Percentiles rank a stretch among this genome's conserved stretches.
phyloP scores from a whole-genome alignment of 2,888 invertebrate species.

The Trachelus troglodyta region DNA sequence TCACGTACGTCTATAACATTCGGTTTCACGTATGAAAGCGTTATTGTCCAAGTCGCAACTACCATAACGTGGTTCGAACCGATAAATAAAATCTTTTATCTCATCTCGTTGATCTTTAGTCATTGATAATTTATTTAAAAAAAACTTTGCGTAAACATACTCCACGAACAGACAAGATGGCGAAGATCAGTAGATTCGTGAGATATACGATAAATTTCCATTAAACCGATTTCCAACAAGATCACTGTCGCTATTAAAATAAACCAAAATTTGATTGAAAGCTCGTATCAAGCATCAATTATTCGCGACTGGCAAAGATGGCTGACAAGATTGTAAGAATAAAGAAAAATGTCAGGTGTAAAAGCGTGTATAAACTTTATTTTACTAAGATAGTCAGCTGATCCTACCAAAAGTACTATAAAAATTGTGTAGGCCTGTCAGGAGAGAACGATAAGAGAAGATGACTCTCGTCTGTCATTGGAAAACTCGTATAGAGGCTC shows the following conservation, averaged over 20 bases:
- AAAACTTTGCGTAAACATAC: too few relatives aligned
- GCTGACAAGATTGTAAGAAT: too few relatives aligned
- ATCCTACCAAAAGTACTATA: too few relatives aligned
- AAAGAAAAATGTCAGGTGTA: too few relatives aligned
- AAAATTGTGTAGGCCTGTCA: too few relatives aligned
- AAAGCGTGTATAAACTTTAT: too few relatives aligned
- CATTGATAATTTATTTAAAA: background rate
- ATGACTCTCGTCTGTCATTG: background rate
- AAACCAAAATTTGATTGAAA: too few relatives aligned
- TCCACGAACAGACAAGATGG: too few relatives aligned
- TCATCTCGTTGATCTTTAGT: background rate
- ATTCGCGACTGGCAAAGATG: too few relatives aligned
- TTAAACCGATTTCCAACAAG: background rate
- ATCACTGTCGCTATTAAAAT: background rate
- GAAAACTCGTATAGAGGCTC: background rate
- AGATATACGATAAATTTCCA: background rate
- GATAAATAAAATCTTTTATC: background rate
- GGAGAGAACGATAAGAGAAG: background rate
- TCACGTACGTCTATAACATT: background rate
- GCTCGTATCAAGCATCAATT: too few relatives aligned
- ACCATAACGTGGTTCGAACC: background rate
- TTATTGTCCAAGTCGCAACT: background rate
- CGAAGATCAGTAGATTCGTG: background rate
- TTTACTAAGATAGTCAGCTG: too few relatives aligned
- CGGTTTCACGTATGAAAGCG: background rate